These are phyloP conservation scores for Asarcornis scutulata DNA, from an alignment of 2,113 vertebrate genomes.

Conservation along the genomic window DNA sequence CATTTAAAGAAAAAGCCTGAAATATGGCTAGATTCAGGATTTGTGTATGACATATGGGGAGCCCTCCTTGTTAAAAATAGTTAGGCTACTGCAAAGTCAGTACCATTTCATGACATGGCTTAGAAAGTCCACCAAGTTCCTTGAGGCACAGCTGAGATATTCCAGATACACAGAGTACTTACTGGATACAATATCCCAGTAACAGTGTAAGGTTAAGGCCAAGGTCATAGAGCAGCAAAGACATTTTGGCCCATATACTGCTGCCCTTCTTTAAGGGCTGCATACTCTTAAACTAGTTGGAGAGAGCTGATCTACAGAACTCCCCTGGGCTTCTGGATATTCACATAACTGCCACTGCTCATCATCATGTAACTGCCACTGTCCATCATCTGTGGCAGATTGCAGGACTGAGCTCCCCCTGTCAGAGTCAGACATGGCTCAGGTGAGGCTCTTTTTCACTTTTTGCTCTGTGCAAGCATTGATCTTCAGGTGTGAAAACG, in stretches of 20 bases:
- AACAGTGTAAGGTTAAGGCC: not conserved
- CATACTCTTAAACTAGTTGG: not conserved
- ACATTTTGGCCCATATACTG: not conserved
- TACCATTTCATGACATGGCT: not conserved
- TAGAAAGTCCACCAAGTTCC: not conserved
- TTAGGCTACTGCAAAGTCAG: not conserved
- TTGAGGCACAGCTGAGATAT: not conserved
- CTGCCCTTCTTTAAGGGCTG: not conserved
- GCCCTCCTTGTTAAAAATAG: not conserved
- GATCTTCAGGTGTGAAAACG: not conserved
- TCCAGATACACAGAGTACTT: not conserved
- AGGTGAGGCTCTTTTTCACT: not conserved
- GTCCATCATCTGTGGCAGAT: not conserved
- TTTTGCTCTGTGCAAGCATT: not conserved
- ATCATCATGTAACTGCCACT: not conserved
- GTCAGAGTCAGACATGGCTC: not conserved
- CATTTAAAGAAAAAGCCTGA: not conserved
- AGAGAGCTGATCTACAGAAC: not conserved
- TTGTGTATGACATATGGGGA: rapidly evolving
- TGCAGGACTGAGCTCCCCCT: not conserved
- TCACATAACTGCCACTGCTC: not conserved
- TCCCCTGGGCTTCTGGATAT: not conserved
- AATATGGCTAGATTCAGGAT: not conserved
- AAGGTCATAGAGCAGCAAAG: not conserved
- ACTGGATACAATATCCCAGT: not conserved